A percentile compares a stretch with the other conserved stretches of the same genome.
phyloP scores from a whole-genome alignment of 2,888 invertebrate species.

The Sinohyriopsis cumingii region DNA sequence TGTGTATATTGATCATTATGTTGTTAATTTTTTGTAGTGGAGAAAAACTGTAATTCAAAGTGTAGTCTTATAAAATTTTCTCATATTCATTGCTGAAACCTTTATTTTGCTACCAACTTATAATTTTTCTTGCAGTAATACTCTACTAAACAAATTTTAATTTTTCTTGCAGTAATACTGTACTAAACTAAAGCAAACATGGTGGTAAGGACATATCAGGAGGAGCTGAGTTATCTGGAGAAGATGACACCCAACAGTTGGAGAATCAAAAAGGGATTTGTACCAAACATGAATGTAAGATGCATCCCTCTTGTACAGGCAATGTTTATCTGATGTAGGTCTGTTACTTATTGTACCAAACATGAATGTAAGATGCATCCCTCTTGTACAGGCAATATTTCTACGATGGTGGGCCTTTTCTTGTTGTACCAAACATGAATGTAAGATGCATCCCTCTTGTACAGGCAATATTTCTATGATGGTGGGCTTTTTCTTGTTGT shows the following conservation, averaged over 20 bases:
- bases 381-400: neutral
- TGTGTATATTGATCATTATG: too few relatives aligned
- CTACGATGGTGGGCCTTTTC: too few relatives aligned
- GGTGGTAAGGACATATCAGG: constrained; percentile 81
- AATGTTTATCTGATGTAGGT: neutral
- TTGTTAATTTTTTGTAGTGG: too few relatives aligned
- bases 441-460: constrained; percentile 68
- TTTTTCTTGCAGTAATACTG: too few relatives aligned
- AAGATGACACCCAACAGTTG: constrained; percentile 88
- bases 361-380: constrained; percentile 80
- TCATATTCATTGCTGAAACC: too few relatives aligned
- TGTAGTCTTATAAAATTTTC: too few relatives aligned
- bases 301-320: neutral
- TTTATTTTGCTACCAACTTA: too few relatives aligned
- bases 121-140: too few relatives aligned
- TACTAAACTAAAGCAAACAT: constrained; percentile 7
- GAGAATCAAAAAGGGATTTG: constrained; percentile 98
- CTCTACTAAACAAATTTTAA: too few relatives aligned
- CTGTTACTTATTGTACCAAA: too few relatives aligned
- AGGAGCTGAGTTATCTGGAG: constrained; percentile 94
- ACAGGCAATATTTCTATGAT: neutral
- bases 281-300: constrained; percentile 87
- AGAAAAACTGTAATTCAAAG: too few relatives aligned
- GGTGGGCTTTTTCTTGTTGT: neutral
- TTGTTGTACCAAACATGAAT: constrained; percentile 95